Base-by-base conservation (phyloP, 2,113 vertebrate genomes). In the Emydura subglobosa region DNA sequence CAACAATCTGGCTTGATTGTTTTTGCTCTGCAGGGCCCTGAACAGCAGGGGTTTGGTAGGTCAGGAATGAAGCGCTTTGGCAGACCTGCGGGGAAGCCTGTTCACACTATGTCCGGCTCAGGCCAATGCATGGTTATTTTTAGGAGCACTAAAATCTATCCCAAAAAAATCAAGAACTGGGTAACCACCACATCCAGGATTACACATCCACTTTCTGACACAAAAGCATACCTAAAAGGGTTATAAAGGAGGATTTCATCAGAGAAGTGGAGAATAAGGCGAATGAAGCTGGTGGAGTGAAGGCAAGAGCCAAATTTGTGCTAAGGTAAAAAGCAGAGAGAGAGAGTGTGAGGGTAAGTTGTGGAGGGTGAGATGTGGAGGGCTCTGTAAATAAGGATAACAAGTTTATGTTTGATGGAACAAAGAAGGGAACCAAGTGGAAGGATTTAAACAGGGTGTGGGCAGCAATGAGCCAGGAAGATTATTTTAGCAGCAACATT, bases 291-390 rank as follows among this genome's bases (percentile, higher is more conserved):
- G 50, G 68, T 49, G 9, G 24, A 29, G 81, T 3, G 2, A 59
- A 44, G 22, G 11, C 39, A 49, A 10, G 34, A 51, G 24, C 24
- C 34, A 39, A 51, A 53, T 21, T 54, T 31, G 54, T 22, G n/a
- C 44, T 49, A 17, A 34, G 47, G 19, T 10, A 34, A 72, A 57
- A 17, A 47, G 79, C 2, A 13, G 11, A n/a, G 57, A n/a, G 2
- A 53, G 82, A 72, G 31, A 21, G 3, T 0, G 0, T 21, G 19
- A 49, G n/a, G 6, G 16, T 68, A 50, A 79, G 59, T 65, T 2
- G 0, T 1, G 22, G 39, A 65, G 16, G 13, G n/a, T 39, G 39
- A 39, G 39, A 39, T 2, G 0, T 1, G 22, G 39, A 65, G 16
- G 13, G n/a, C 24, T 65, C 25, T 0, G 2, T 0, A 31, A 90